Percentiles rank a stretch among this genome's conserved stretches.
Conservation (phyloP, 2,113 vertebrate genomes). For the Sinocyclocheilus anshuiensis region DNA sequence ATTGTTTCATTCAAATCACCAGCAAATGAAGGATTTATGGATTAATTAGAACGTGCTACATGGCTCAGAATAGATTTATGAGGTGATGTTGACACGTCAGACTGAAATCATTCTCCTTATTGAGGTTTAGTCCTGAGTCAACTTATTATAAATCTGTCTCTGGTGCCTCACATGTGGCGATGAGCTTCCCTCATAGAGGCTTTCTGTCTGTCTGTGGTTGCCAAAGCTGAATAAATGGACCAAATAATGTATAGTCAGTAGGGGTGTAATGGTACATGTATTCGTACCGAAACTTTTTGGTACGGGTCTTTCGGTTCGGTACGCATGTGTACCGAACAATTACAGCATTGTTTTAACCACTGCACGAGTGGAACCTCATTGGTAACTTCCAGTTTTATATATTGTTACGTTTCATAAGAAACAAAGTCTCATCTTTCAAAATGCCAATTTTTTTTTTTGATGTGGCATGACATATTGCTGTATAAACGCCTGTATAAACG, state of each 20-base stretch:
- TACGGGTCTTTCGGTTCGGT: too few species aligned
- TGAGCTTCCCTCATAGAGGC: neutral
- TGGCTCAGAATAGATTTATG: conserved; percentile 5
- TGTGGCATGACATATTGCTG: too few species aligned
- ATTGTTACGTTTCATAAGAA: too few species aligned
- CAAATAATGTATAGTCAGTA: conserved; percentile 5
- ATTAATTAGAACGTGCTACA: neutral
- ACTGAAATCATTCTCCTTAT: conserved; percentile 28
- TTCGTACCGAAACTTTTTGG: too few species aligned
- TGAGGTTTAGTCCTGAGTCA: conserved; percentile 26
- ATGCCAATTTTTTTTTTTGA: too few species aligned
- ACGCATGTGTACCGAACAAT: too few species aligned
- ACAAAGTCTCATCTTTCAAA: too few species aligned
- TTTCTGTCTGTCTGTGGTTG: neutral
- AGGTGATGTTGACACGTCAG: conserved; percentile 9
- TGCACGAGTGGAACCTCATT: too few species aligned
- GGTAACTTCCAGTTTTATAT: too few species aligned
- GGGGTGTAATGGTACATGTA: too few species aligned
- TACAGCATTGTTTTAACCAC: too few species aligned
- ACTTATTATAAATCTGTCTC: conserved; percentile 14
- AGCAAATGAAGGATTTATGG: neutral
- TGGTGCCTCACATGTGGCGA: neutral
- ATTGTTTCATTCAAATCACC: neutral
- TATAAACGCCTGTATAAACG: too few species aligned
- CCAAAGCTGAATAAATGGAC: neutral